Evolutionary conservation across 1,140 invertebrate genomes (phyloP), one percentile per base, ranked within the genome.

Genomic region (Pseudomyrmex sp.): DNA sequence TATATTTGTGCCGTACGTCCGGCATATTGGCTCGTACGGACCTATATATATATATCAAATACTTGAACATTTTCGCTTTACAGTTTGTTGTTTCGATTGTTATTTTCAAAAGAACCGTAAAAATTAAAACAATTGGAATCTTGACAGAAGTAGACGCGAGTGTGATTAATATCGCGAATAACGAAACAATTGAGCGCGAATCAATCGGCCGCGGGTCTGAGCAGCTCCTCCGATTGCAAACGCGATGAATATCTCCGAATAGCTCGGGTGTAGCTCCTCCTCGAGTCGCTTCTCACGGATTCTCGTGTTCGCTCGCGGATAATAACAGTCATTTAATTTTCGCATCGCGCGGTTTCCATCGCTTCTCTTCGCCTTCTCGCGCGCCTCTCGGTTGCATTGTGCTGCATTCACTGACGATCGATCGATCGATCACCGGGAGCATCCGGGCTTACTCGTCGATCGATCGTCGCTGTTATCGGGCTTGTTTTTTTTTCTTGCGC

Each of bases 271-370:
- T 65, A 63, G 2, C 7, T 1, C 1, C 20, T 23, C 1, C 7
- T n/a, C 35, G 35, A 35, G 5, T 26, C n/a, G 62, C 50, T 77
- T 66, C 62, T 68, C 52, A 68, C 65, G 10, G 50, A 68, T 18
- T 1, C 26, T 68, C 13, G 62, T 54, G 26, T 13, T 61, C 13
- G 73, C 59, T 63, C 48, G 62, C 62, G 26, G 52, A 68, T 77
- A 77, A 77, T 77, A 77, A 46, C 35, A 46, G 54, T 23, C 52
- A 54, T n/a, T 77, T 15, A 35, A 77, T 77, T 66, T 35, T 76
- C 35, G 59, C 59, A 62, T 62, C 58, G 62, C 13, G 18, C 13
- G 18, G 50, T 77, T 23, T n/a, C 50, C 23, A 58, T 52, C 13
- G 26, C 8, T 26, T 26, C 35, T 35, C 35, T 15, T 65, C 62